Base-by-base conservation (phyloP, 1,140 invertebrate genomes). In the Sinonovacula constricta region DNA sequence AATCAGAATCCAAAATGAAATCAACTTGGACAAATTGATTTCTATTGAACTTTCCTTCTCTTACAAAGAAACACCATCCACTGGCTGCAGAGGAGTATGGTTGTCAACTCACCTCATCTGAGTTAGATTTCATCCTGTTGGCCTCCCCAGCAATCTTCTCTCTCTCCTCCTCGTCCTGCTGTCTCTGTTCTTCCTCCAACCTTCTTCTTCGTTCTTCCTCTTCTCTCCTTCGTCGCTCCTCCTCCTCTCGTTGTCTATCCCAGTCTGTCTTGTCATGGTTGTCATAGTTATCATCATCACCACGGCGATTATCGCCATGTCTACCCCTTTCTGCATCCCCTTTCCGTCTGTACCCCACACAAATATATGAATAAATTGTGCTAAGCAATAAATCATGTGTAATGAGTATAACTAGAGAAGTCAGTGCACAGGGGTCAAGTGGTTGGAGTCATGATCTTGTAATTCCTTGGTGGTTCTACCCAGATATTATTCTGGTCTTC, bases 21-120 rank as follows among this genome's bases (percentile, higher is more conserved):
- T n/a, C n/a, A n/a, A n/a, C n/a, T n/a, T n/a, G n/a, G n/a, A n/a
- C n/a, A n/a, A n/a, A n/a, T n/a, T n/a, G n/a, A n/a, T n/a, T n/a
- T n/a, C n/a, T n/a, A n/a, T n/a, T n/a, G n/a, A n/a, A n/a, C n/a
- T n/a, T n/a, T n/a, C n/a, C n/a, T n/a, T n/a, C n/a, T n/a, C n/a
- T n/a, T n/a, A n/a, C n/a, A n/a, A n/a, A n/a, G n/a, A n/a, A n/a
- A n/a, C n/a, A n/a, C n/a, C n/a, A n/a, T n/a, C n/a, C n/a, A n/a
- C n/a, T n/a, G n/a, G n/a, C n/a, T n/a, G n/a, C n/a, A n/a, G n/a
- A n/a, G n/a, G n/a, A n/a, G n/a, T n/a, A n/a, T n/a, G n/a, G n/a
- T n/a, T n/a, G n/a, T n/a, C n/a, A n/a, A 71, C 78, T 81, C 51
- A 85, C 83, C 70, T 82, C 74, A 63, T 85, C 83, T 60, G 80